Evolutionary conservation across 2,797 vertebrate species (phyloP).

Genomic region (Halcyon smyrnensis): DNA sequence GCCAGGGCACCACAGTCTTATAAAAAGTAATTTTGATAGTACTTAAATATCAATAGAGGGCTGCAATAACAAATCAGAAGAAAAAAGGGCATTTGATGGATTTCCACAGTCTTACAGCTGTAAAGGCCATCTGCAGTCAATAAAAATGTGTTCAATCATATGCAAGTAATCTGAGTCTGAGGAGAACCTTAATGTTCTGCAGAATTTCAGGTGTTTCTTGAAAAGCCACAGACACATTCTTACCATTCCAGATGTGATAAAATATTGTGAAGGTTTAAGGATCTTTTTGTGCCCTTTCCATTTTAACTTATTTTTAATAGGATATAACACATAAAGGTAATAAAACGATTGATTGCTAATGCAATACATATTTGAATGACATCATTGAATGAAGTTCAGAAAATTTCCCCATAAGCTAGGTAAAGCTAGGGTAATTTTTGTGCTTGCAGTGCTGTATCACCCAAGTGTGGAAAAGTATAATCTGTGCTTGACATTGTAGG

Average conservation of each 20-base stretch:
- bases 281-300: background rate
- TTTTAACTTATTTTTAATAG: background rate
- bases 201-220: background rate
- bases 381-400: background rate
- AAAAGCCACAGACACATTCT: background rate
- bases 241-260: background rate
- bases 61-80: background rate
- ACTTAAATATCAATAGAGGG: background rate
- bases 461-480: background rate
- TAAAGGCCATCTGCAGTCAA: background rate
- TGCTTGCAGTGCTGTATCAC: background rate
- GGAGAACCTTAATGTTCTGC: background rate
- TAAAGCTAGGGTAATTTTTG: background rate
- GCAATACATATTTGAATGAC: background rate
- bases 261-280: background rate
- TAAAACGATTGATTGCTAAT: background rate
- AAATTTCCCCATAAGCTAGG: background rate
- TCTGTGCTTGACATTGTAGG: background rate
- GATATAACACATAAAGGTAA: background rate
- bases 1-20: background rate
- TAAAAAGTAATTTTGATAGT: background rate
- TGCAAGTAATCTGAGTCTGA: background rate
- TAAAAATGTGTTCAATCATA: background rate
- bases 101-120: background rate
- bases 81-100: background rate